Evolutionary conservation across 1,140 invertebrate genomes (phyloP).

Genomic region (Lasioglossum albipes): DNA sequence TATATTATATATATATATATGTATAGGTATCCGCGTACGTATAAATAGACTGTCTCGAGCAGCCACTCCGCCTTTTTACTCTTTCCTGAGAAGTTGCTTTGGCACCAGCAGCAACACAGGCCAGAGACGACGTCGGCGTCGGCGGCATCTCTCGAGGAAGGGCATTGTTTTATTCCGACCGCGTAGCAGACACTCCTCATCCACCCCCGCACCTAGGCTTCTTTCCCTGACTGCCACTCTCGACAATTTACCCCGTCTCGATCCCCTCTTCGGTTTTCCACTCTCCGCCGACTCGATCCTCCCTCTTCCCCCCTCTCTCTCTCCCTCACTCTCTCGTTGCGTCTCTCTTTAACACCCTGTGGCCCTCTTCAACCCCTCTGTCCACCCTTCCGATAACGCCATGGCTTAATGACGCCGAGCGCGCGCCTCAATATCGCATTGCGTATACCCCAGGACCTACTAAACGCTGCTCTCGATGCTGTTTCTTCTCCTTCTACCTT

Average conservation of each 20-base stretch:
- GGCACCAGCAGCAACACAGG: conserved; percentile 55
- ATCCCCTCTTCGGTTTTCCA: conserved; percentile 50
- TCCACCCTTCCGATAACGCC: conserved; percentile 64
- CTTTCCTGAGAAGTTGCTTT: conserved; percentile 62
- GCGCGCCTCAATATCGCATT: conserved; percentile 69
- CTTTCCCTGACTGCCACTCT: conserved; percentile 70
- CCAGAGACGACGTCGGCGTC: conserved; percentile 52
- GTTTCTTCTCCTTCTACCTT: conserved; percentile 23
- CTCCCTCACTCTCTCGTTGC: neutral
- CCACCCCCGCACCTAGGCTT: conserved; percentile 54
- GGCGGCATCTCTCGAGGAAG: conserved; percentile 74
- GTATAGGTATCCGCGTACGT: conserved; percentile 4
- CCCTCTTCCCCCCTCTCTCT: conserved; percentile 24
- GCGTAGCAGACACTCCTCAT: conserved; percentile 77
- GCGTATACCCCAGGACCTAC: conserved; percentile 48
- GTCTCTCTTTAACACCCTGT: too few relatives aligned
- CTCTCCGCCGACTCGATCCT: conserved; percentile 52
- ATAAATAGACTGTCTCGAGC: conserved; percentile 71
- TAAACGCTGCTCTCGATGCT: conserved; percentile 17
- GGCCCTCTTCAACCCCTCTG: conserved; percentile 15
- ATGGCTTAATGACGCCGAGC: conserved; percentile 68
- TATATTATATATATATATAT: neutral
- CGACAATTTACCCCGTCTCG: conserved; percentile 71
- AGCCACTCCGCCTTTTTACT: conserved; percentile 76
- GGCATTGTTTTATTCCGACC: conserved; percentile 78